Evolutionary conservation across 2,888 invertebrate species (phyloP).

Genomic region (Odontothrips loti): DNA sequence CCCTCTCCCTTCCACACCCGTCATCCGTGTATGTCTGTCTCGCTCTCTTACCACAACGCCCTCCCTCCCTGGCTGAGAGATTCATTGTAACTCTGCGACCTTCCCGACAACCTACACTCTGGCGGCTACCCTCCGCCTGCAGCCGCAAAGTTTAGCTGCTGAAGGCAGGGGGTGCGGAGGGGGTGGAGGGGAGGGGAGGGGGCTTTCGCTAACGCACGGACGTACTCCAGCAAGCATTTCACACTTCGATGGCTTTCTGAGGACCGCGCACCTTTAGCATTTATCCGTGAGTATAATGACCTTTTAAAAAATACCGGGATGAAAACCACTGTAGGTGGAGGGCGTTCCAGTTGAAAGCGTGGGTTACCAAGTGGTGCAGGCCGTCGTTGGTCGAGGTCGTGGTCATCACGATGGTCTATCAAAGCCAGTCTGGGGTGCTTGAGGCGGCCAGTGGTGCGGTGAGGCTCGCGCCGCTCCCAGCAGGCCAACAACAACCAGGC

Average conservation of each 20-base stretch:
- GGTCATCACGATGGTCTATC: too few species aligned
- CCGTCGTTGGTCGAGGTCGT: too few species aligned
- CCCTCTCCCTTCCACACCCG: neutral
- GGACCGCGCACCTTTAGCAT: neutral
- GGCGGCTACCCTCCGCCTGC: neutral
- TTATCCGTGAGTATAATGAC: too few species aligned
- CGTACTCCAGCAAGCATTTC: neutral
- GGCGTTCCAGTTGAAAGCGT: too few species aligned
- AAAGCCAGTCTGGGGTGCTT: too few species aligned
- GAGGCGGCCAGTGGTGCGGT: too few species aligned
- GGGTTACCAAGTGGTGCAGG: too few species aligned
- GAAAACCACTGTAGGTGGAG: too few species aligned
- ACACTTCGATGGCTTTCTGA: neutral
- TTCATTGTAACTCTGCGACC: neutral
- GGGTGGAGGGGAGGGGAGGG: neutral
- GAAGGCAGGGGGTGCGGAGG: neutral
- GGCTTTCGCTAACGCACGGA: neutral
- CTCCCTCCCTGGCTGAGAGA: neutral
- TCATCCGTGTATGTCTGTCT: neutral
- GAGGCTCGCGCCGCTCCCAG: neutral
- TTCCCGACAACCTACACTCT: neutral
- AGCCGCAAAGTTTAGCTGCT: neutral
- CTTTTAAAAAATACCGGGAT: too few species aligned
- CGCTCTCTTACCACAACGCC: too few species aligned
- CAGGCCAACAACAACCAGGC: too few species aligned